These are phyloP conservation scores for Pelobates fuscus DNA, from an alignment of 2,113 vertebrate genomes.

Conservation along the genomic window DNA sequence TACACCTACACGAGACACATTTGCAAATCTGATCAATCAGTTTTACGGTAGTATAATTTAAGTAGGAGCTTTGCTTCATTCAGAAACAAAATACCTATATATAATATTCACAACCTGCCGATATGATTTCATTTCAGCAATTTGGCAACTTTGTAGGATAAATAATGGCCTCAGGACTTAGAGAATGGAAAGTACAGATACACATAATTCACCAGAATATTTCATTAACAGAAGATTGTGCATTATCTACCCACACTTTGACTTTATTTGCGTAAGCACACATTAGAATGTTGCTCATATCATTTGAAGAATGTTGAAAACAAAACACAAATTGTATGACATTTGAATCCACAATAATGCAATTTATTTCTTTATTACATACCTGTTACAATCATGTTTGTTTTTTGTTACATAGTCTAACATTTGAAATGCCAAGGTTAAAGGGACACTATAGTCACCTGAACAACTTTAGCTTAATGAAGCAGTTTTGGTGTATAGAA, in stretches of 20 bases:
- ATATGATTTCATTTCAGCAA: conserved; percentile 1
- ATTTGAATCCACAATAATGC: no score
- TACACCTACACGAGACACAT: conserved; percentile 22
- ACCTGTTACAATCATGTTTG: no score
- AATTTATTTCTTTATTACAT: no score
- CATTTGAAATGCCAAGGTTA: no score
- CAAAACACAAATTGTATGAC: no score
- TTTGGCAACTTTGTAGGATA: neutral
- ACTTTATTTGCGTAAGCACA: neutral
- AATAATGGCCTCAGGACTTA: neutral
- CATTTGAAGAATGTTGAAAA: no score
- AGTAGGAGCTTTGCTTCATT: neutral
- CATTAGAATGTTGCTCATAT: no score
- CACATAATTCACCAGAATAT: conserved; percentile 7
- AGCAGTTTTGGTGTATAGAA: no score
- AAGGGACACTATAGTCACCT: no score
- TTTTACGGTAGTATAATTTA: conserved; percentile 9
- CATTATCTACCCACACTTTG: neutral
- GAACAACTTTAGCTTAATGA: no score
- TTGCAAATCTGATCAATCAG: conserved; percentile 26
- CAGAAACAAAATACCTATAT: neutral
- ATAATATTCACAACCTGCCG: neutral
- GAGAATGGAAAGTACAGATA: neutral
- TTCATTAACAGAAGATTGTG: neutral
- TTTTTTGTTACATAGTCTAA: no score